Evolutionary conservation across 2,113 vertebrate genomes (phyloP).

Genomic region (Microcebus jonahi): DNA sequence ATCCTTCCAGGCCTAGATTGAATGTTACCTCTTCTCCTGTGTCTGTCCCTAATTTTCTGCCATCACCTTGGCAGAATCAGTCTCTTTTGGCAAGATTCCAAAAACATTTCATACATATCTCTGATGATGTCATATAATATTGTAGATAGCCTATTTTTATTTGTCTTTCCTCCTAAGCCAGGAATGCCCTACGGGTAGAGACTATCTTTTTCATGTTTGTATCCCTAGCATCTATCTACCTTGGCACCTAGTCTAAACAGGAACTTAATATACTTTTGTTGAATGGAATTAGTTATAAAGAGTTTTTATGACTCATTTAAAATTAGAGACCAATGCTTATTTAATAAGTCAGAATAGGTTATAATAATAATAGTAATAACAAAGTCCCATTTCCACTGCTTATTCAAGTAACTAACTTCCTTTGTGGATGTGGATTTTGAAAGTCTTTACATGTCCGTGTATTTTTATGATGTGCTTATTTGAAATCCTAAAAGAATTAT

Average conservation of each 20-base stretch:
- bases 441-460: slow-evolving; percentile 56
- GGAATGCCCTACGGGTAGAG: slow-evolving; percentile 47
- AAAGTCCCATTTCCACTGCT: slow-evolving; percentile 61
- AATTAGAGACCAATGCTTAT: slow-evolving; percentile 74
- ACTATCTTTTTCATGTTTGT: slow-evolving; percentile 59
- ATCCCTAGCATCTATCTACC: slow-evolving; percentile 58
- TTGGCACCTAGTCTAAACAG: slow-evolving; percentile 54
- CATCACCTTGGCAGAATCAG: background rate
- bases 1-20: background rate
- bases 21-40: background rate
- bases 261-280: slow-evolving; percentile 61
- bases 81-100: slow-evolving; percentile 16
- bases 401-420: slow-evolving; percentile 60
- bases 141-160: slow-evolving; percentile 52
- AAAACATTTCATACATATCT: slow-evolving; percentile 35
- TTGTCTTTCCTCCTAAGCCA: slow-evolving; percentile 51
- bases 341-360: slow-evolving; percentile 68
- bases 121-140: slow-evolving; percentile 27
- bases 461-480: slow-evolving; percentile 60
- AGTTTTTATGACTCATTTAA: slow-evolving; percentile 72
- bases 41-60: slow-evolving; percentile 42
- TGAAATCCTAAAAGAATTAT: slow-evolving; percentile 38
- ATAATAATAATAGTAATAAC: slow-evolving; percentile 63
- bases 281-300: slow-evolving; percentile 63
- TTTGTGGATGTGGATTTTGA: slow-evolving; percentile 65